Evolutionary conservation across 2,113 vertebrate genomes (phyloP).

Genomic region (Rafetus swinhoei): DNA sequence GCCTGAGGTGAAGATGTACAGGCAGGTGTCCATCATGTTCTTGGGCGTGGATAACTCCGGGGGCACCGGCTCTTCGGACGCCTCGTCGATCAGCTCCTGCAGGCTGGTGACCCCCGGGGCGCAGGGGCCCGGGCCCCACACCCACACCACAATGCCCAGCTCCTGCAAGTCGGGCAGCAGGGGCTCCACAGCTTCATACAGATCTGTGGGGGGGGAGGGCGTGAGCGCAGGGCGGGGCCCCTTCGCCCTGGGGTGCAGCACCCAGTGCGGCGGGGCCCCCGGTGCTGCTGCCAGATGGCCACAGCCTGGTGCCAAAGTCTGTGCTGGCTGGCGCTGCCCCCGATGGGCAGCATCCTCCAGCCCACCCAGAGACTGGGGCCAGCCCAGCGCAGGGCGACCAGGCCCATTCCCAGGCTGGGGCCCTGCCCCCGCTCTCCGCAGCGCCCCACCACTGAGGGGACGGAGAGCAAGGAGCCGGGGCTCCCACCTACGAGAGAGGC

Average conservation of each 20-base stretch:
- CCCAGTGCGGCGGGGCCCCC: no score
- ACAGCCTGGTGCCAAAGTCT: neutral
- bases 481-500: no score
- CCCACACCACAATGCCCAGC: constrained; percentile 51
- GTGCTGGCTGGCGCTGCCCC: no score
- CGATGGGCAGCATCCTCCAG: no score
- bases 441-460: no score
- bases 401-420: neutral
- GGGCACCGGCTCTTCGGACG: constrained; percentile 52
- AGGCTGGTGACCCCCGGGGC: constrained; percentile 13
- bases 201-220: neutral
- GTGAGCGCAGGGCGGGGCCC: neutral
- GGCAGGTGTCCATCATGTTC: constrained; percentile 70
- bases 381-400: no score
- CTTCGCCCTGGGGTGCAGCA: no score
- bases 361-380: no score
- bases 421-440: no score
- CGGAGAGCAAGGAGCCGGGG: neutral
- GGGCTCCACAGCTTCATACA: constrained; percentile 44
- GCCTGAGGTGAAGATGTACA: constrained; percentile 83
- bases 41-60: constrained; percentile 63
- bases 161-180: constrained; percentile 51
- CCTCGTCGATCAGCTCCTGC: constrained; percentile 43
- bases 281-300: no score
- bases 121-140: constrained; percentile 58